phyloP scores from a whole-genome alignment of 2,888 invertebrate species.

The Drosophila ustulata region DNA sequence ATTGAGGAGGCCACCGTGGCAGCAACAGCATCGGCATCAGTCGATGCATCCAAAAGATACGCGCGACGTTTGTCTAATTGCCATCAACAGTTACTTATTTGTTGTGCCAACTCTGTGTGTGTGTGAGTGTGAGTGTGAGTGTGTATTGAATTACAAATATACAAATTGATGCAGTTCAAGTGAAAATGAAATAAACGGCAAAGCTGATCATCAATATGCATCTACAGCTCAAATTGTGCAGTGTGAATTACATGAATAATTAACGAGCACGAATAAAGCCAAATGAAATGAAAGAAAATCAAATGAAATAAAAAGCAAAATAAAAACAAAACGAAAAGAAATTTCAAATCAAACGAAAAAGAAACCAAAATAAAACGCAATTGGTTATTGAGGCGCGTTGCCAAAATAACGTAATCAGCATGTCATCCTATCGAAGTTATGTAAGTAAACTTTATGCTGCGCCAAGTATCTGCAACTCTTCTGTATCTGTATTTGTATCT shows the following conservation, averaged over 20 bases:
- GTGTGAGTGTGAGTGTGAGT: constrained; percentile 17
- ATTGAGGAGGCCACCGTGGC: constrained; percentile 61
- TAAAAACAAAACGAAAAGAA: background rate
- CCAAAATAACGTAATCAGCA: constrained; percentile 67
- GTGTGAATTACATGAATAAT: constrained; percentile 15
- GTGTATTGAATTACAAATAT: constrained; percentile 41
- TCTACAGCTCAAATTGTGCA: background rate
- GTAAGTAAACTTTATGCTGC: constrained; percentile 78
- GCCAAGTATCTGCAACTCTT: constrained; percentile 56
- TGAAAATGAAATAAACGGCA: background rate
- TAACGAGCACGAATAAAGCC: background rate
- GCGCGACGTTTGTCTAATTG: constrained; percentile 50
- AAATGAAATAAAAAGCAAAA: background rate
- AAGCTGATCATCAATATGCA: background rate
- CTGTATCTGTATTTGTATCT: constrained; percentile 10
- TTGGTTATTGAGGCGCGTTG: constrained; percentile 30
- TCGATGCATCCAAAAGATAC: constrained; percentile 59
- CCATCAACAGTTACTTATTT: constrained; percentile 45
- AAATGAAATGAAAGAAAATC: background rate
- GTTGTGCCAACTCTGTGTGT: constrained; percentile 6
- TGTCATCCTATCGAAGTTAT: constrained; percentile 85
- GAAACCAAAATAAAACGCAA: constrained; percentile 42
- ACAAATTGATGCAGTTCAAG: constrained; percentile 20
- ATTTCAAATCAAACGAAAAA: background rate
- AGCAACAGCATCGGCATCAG: constrained; percentile 14